Evolutionary conservation across 2,888 invertebrate species (phyloP).

Genomic region (Drosophila prostipennis): DNA sequence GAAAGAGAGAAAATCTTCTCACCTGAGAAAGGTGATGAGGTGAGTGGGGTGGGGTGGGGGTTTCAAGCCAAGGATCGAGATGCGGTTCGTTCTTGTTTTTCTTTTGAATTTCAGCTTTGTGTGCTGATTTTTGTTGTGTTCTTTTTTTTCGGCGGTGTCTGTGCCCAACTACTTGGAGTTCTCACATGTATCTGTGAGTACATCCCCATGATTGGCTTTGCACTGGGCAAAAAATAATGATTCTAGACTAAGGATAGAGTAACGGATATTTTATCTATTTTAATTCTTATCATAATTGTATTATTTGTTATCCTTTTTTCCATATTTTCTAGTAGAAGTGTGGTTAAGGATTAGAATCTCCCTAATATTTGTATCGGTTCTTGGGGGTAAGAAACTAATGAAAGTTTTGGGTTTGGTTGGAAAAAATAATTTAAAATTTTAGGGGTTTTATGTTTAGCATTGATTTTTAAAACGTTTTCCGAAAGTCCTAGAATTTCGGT

Average conservation of each 20-base stretch:
- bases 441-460: no score
- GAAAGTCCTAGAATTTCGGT: no score
- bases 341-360: no score
- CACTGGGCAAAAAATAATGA: constrained; percentile 3
- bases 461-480: no score
- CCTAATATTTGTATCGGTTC: no score
- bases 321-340: no score
- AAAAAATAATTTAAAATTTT: no score
- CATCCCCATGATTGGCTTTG: constrained; percentile 10
- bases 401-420: no score
- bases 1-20: constrained; percentile 76
- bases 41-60: constrained; percentile 15
- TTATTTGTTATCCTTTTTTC: no score
- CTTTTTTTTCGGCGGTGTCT: constrained; percentile 41
- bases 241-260: constrained; percentile 5
- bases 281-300: neutral
- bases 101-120: constrained; percentile 67
- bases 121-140: constrained; percentile 47
- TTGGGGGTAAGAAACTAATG: no score
- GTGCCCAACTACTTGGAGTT: constrained; percentile 37
- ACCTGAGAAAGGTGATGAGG: constrained; percentile 52
- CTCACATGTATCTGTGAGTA: constrained; percentile 29
- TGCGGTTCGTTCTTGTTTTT: constrained; percentile 67
- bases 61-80: constrained; percentile 34
- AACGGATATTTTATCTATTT: neutral